Evolutionary conservation across 2,113 vertebrate genomes (phyloP), one percentile per base, ranked within the genome.

Genomic region (Todiramphus saurophagus): DNA sequence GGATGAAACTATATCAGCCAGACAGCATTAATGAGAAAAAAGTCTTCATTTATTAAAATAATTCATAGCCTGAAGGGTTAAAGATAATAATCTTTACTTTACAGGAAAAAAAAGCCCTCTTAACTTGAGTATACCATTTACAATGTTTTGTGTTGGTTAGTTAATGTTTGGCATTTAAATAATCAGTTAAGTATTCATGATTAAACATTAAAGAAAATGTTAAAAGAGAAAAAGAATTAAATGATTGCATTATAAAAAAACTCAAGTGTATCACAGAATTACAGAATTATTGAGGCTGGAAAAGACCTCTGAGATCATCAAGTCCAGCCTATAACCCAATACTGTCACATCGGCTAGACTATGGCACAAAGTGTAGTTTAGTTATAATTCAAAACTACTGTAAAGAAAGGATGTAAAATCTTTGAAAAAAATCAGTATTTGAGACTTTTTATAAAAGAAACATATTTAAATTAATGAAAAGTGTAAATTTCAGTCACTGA

Each of bases 11-110:
- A 72, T 7, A 90, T 24, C 53, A 77, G 72, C 35, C 31, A 88
- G 62, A 58, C 72, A 84, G 9, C 16, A 60, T 58, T 96, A 96
- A 97, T 91, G 86, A 94, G 53, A 64, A 15, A 80, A 93, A 86
- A 92, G 87, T 73, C 27, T 60, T 91, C 0, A 18, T 91, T 95
- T 83, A 80, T 82, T 79, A 30, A 78, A 87, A 58, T 81, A 81
- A 74, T 67, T 15, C 13, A 6, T 53, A 60, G 60, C 89, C 83
- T 59, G 2, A 10, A 78, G 85, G 33, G 13, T 19, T 70, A 82
- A 88, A 75, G 91, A 91, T 92, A 46, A 35, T 25, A 56, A 86
- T 84, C 90, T 84, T 87, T 82, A n/a, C 82, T 92, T 81, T 82
- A 73, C 30, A 58, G 41, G 11, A 60, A 63, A 79, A 73, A 80